Evolutionary conservation across 2,797 vertebrate species (phyloP), one percentile per base, ranked within the genome.

Genomic region (Coracias cyanogaster): DNA sequence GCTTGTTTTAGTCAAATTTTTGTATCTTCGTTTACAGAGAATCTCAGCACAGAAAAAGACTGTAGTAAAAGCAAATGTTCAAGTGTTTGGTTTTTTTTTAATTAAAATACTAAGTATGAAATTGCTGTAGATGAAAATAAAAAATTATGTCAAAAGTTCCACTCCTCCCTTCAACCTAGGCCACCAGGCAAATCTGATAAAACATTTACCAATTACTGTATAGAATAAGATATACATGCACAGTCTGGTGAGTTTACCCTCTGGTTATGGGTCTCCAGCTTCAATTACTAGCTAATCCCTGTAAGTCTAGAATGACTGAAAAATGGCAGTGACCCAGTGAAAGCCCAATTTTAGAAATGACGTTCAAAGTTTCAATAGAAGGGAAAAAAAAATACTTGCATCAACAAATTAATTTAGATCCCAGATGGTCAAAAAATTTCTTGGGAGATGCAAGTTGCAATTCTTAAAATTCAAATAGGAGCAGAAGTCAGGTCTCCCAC

Each of bases 211-310:
- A 87, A 45, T 87, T 94, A 78, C 48, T 52, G 31, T 60, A 74
- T n/a, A 60, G 65, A 78, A 73, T 45, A 73, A 91, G 24, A 70
- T 43, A 60, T 41, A 64, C 52, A 46, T 69, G 57, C 26, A 46
- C 0, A 20, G 25, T 22, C 51, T 93, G 72, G 67, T 57, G 51
- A 87, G 31, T 86, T 94, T 83, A 86, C 87, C 65, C 69, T 71
- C 72, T 81, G 33, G 25, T 85, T 93, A 43, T 65, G 80, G 69
- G 58, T 72, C 54, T 85, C 76, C 76, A 92, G 39, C 37, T 69
- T 76, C 81, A 69, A 82, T 79, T 90, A 82, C 3, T 1, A 90
- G 41, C 24, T 93, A 89, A 94, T 87, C 49, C 52, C 35, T 73
- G 0, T 20, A 74, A 64, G 18, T 57, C 37, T n/a, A 12, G 33